Conservation (phyloP, 2,888 invertebrate species). For the Synanthedon andrenaeformis region DNA sequence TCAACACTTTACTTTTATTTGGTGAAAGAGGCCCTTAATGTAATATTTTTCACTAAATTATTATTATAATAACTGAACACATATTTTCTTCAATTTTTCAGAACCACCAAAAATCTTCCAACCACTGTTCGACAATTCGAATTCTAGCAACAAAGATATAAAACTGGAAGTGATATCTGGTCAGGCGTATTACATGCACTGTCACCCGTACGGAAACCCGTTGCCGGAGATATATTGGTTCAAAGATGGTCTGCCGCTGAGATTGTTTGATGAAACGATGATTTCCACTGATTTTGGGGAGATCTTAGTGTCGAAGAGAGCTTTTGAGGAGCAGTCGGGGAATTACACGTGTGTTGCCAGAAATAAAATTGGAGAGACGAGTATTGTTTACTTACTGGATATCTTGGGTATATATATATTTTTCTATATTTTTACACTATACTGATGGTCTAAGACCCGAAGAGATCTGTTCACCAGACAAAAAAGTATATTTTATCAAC, state of each 20-base stretch:
- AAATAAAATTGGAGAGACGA: conserved; percentile 64
- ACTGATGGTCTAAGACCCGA: too few species aligned
- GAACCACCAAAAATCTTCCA: conserved; percentile 56
- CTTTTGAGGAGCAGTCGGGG: conserved; percentile 45
- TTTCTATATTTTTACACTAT: conserved; percentile 1
- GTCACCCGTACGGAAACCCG: conserved; percentile 72
- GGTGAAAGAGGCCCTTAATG: too few species aligned
- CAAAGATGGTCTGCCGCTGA: conserved; percentile 51
- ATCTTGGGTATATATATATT: conserved; percentile 44
- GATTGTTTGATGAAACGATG: conserved; percentile 61
- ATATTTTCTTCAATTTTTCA: conserved; percentile 19
- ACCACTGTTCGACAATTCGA: conserved; percentile 26
- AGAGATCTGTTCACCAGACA: too few species aligned
- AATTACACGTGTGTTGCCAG: conserved; percentile 72
- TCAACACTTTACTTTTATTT: too few species aligned
- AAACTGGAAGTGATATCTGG: conserved; percentile 48
- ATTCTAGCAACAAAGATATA: conserved; percentile 19
- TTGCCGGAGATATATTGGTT: conserved; percentile 72
- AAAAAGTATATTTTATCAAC: too few species aligned
- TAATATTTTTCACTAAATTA: too few species aligned
- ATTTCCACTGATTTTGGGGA: conserved; percentile 46
- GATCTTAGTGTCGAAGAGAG: conserved; percentile 35
- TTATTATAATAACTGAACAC: background rate
- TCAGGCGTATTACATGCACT: conserved; percentile 56
- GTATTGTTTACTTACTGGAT: conserved; percentile 50